These are phyloP conservation scores for Microplitis mediator DNA, from an alignment of 1,140 invertebrate species.

Conservation along the genomic window DNA sequence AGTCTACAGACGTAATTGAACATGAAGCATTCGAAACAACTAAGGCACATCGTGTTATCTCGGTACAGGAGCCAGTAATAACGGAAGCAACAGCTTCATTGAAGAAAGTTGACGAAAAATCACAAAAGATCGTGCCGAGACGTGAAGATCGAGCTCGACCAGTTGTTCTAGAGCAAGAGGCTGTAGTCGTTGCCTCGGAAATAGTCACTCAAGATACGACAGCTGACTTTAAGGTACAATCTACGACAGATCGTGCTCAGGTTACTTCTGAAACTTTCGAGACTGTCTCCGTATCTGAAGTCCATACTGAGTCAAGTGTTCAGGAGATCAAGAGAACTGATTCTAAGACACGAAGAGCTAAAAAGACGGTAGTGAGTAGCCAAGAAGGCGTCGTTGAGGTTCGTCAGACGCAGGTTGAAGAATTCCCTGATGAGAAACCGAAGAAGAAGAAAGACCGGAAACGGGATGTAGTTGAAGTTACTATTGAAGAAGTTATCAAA, in stretches of 20 bases:
- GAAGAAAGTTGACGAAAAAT: constrained; percentile 68
- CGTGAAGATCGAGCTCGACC: constrained; percentile 61
- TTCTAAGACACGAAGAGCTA: constrained; percentile 47
- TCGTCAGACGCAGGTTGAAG: constrained; percentile 26
- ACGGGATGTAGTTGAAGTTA: constrained; percentile 55
- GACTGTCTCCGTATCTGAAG: constrained; percentile 57
- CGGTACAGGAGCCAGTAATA: constrained; percentile 66
- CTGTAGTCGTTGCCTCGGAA: constrained; percentile 65
- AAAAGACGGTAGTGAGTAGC: constrained; percentile 35
- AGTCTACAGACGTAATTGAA: constrained; percentile 59
- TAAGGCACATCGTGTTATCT: constrained; percentile 30
- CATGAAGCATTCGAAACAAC: constrained; percentile 55
- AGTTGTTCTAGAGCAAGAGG: constrained; percentile 63
- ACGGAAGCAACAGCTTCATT: constrained; percentile 68
- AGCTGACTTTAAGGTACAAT: constrained; percentile 48
- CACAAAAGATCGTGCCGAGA: constrained; percentile 50
- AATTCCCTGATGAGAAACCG: constrained; percentile 41
- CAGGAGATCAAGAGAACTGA: constrained; percentile 58
- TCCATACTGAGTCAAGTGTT: constrained; percentile 54
- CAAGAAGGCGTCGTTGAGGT: constrained; percentile 29
- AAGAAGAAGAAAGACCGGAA: constrained; percentile 59
- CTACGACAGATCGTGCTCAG: constrained; percentile 43
- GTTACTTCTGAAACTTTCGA: constrained; percentile 52
- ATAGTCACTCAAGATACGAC: constrained; percentile 64
- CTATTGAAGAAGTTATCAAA: constrained; percentile 63